phyloP scores from a whole-genome alignment of 1,140 invertebrate species.

The Mercenaria mercenaria region DNA sequence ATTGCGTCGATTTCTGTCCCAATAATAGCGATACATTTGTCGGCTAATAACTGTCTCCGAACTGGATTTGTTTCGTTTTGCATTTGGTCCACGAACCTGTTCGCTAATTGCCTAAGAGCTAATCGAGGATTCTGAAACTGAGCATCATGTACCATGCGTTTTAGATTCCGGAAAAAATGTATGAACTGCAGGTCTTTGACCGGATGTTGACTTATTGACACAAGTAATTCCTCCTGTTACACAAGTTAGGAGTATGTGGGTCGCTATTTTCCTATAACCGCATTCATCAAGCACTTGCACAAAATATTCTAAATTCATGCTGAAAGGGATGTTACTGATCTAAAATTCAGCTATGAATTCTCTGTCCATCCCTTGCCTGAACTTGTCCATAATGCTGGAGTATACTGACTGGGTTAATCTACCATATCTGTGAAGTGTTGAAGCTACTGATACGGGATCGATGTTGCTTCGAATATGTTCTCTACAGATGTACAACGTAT shows the following conservation, averaged over 20 bases:
- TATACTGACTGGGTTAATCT: neutral
- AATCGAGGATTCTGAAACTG: constrained; percentile 37
- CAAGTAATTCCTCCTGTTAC: neutral
- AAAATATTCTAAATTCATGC: neutral
- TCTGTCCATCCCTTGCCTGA: neutral
- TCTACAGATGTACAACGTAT: neutral
- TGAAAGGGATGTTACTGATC: neutral
- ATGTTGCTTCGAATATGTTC: neutral
- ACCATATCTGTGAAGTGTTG: neutral
- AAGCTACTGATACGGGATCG: neutral
- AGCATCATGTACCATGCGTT: constrained; percentile 45
- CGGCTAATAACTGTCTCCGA: constrained; percentile 14
- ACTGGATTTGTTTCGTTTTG: neutral
- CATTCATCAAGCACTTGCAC: neutral
- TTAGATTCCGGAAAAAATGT: constrained; percentile 26
- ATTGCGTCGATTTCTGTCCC: constrained; percentile 43
- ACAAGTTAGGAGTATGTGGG: neutral
- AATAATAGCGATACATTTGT: constrained; percentile 39
- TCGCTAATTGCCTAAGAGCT: neutral
- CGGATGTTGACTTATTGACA: constrained; percentile 15
- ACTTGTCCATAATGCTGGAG: neutral
- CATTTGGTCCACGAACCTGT: neutral
- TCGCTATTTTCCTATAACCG: constrained; percentile 25
- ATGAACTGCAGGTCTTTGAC: constrained; percentile 11
- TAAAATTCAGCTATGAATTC: neutral